Conservation (phyloP, 2,888 invertebrate genomes). For the Oscheius onirici region DNA sequence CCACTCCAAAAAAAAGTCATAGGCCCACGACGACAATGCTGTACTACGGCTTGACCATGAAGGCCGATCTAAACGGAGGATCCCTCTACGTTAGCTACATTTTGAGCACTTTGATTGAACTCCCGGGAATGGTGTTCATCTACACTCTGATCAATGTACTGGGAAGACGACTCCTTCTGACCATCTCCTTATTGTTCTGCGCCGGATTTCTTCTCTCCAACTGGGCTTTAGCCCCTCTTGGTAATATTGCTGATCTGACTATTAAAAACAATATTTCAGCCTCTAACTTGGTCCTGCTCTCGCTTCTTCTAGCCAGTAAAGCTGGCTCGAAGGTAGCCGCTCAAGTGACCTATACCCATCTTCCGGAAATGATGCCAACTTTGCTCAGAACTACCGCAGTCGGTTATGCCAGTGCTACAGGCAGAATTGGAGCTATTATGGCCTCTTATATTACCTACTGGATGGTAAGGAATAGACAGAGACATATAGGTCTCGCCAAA, state of each 20-base stretch:
- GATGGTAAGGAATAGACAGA: too few species aligned
- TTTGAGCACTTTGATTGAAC: constrained; percentile 1
- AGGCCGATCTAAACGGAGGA: constrained; percentile 10
- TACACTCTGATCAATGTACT: constrained; percentile 1
- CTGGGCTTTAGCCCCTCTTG: neutral
- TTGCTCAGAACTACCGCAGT: neutral
- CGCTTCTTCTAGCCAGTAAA: neutral
- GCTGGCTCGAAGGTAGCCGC: neutral
- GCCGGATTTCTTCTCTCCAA: neutral
- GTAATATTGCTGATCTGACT: too few species aligned
- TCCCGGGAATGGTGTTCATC: neutral
- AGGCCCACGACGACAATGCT: constrained; percentile 18
- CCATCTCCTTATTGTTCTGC: neutral
- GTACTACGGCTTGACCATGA: constrained; percentile 15
- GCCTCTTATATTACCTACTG: neutral
- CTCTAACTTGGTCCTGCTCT: neutral
- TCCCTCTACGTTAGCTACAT: constrained; percentile 2
- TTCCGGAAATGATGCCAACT: constrained; percentile 2
- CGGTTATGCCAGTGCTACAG: neutral
- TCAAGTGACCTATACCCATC: neutral
- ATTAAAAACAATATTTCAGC: too few species aligned
- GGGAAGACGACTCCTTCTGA: constrained; percentile 3
- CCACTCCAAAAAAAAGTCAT: neutral
- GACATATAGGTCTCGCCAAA: too few species aligned
- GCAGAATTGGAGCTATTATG: neutral